Evolutionary conservation across 2,797 vertebrate species (phyloP).

Genomic region (Echeneis naucrates): DNA sequence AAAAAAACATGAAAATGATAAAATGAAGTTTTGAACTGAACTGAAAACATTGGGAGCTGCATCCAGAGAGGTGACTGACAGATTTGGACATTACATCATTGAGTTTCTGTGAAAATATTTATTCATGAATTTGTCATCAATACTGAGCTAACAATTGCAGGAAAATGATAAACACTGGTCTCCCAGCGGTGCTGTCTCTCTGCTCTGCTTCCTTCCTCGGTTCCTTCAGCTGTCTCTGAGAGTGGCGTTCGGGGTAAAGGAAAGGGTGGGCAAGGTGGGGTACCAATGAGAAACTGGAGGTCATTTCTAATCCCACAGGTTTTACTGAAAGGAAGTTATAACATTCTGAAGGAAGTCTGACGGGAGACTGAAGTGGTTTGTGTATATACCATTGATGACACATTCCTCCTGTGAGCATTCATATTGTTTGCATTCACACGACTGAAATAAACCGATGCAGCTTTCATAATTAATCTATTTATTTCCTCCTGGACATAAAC

Average conservation of each 20-base stretch:
- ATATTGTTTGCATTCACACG: conserved; percentile 6
- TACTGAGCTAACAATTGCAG: conserved; percentile 51
- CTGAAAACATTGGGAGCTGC: background rate
- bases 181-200: conserved; percentile 9
- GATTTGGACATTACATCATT: background rate
- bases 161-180: conserved; percentile 37
- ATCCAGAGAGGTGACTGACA: background rate
- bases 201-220: conserved; percentile 60
- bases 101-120: background rate
- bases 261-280: conserved; percentile 48
- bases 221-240: conserved; percentile 6
- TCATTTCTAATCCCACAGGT: no score
- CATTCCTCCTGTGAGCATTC: background rate
- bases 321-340: conserved; percentile 41
- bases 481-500: conserved; percentile 39
- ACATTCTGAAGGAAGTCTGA: conserved; percentile 9
- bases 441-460: background rate
- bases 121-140: conserved; percentile 39
- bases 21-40: no score
- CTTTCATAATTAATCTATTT: conserved; percentile 15
- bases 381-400: background rate
- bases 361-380: background rate
- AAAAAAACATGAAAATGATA: no score
- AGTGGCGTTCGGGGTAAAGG: background rate
- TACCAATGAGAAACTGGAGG: conserved; percentile 29